Evolutionary conservation across 2,113 vertebrate genomes (phyloP).

Genomic region (Toxotes chatareus): DNA sequence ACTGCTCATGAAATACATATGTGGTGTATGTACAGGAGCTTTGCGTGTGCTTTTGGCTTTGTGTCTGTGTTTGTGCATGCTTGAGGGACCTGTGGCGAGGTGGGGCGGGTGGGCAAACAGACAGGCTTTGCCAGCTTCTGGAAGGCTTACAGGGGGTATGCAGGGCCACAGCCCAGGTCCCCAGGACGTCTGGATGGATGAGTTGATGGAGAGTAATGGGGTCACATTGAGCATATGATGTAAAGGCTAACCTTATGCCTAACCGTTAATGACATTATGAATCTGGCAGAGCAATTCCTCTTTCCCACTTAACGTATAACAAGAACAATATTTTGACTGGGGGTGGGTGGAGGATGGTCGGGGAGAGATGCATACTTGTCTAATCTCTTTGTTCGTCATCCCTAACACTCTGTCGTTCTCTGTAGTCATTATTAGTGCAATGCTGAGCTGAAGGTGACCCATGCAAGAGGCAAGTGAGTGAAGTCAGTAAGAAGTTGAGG

Average conservation of each 20-base stretch:
- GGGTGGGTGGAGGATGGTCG: not conserved
- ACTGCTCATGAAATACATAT: not conserved
- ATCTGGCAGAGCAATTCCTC: conserved; percentile 71
- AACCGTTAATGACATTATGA: conserved; percentile 79
- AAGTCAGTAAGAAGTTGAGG: conserved; percentile 27
- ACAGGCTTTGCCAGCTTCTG: conserved; percentile 73
- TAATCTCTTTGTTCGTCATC: conserved; percentile 67
- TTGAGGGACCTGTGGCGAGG: conserved; percentile 53
- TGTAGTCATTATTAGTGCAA: conserved; percentile 36
- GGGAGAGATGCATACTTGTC: conserved; percentile 8
- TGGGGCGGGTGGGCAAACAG: conserved; percentile 56
- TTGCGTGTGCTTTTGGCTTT: conserved; percentile 11
- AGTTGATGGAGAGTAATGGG: conserved; percentile 83
- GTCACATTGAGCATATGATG: conserved; percentile 85
- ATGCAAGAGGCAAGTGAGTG: conserved; percentile 2
- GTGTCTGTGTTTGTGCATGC: conserved; percentile 28
- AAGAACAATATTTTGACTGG: conserved; percentile 69
- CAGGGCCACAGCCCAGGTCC: conserved; percentile 72
- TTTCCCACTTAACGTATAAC: conserved; percentile 61
- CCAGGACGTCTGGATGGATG: conserved; percentile 78
- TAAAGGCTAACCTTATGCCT: conserved; percentile 81
- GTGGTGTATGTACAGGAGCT: not conserved
- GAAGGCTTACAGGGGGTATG: conserved; percentile 72
- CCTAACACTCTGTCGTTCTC: conserved; percentile 37
- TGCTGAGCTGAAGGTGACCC: conserved; percentile 71